These are phyloP conservation scores for Drosophila anceps DNA, from an alignment of 2,888 invertebrate species.

Conservation along the genomic window DNA sequence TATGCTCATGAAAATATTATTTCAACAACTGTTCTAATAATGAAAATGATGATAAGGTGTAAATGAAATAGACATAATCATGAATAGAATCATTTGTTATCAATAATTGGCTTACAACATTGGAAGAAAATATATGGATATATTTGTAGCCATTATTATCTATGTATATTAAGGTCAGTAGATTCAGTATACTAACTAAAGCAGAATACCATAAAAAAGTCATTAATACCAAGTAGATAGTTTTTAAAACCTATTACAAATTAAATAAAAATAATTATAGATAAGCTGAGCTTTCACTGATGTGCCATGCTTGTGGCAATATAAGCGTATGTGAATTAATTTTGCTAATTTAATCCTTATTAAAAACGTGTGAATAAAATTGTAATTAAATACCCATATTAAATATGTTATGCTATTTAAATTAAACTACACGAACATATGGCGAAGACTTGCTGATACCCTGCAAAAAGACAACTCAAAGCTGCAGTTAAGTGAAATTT, in stretches of 20 bases:
- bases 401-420: background rate
- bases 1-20: background rate
- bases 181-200: background rate
- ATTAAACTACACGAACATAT: background rate
- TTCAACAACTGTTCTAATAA: background rate
- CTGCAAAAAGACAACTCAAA: background rate
- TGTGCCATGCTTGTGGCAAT: background rate
- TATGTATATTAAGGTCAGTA: background rate
- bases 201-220: too few relatives aligned
- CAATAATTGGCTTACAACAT: background rate
- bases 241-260: background rate
- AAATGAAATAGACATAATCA: background rate
- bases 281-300: background rate
- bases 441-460: too few relatives aligned
- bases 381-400: background rate
- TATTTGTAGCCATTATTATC: background rate
- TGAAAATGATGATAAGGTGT: background rate
- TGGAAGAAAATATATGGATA: too few relatives aligned
- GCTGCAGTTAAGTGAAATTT: too few relatives aligned
- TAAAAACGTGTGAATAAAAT: background rate
- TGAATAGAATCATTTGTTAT: too few relatives aligned
- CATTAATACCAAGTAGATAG: too few relatives aligned
- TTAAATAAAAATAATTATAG: background rate
- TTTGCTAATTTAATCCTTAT: slow-evolving; percentile 1
- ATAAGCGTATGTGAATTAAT: background rate